Evolutionary conservation across 1,140 invertebrate genomes (phyloP).

Genomic region (Listronotus bonariensis): DNA sequence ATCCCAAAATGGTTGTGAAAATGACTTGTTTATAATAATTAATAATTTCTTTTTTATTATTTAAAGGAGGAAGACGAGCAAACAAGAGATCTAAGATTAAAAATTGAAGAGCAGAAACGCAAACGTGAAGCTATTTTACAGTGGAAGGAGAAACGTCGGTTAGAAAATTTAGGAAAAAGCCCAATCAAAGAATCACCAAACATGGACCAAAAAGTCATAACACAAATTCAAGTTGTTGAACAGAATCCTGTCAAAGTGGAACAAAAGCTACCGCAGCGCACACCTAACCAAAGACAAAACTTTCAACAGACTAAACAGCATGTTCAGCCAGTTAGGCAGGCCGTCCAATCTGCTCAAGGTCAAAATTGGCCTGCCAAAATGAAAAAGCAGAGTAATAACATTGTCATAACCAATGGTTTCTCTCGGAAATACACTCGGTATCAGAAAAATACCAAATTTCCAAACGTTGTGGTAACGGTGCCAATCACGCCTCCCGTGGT

Average conservation of each 20-base stretch:
- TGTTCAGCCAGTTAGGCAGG: no score
- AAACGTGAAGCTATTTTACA: slow-evolving; percentile 63
- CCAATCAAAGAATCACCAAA: no score
- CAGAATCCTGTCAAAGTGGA: no score
- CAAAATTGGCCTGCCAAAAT: background rate
- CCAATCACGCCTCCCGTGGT: background rate
- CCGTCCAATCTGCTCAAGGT: no score
- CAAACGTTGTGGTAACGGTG: background rate
- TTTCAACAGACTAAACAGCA: no score
- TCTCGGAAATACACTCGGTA: background rate
- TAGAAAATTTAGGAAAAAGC: no score
- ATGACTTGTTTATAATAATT: no score
- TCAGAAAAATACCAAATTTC: background rate
- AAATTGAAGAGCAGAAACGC: slow-evolving; percentile 69
- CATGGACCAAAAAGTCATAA: no score
- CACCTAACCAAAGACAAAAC: no score
- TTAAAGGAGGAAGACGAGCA: slow-evolving; percentile 61
- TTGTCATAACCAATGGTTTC: slow-evolving; percentile 4
- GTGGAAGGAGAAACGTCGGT: slow-evolving; percentile 63
- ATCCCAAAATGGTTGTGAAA: no score
- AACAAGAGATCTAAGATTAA: slow-evolving; percentile 63
- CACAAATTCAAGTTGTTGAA: no score
- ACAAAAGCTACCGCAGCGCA: no score
- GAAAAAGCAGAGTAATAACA: slow-evolving; percentile 1
- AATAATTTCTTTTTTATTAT: background rate